Base-by-base conservation (phyloP, 2,888 invertebrate species). In the Acanthosepion pharaonis region DNA sequence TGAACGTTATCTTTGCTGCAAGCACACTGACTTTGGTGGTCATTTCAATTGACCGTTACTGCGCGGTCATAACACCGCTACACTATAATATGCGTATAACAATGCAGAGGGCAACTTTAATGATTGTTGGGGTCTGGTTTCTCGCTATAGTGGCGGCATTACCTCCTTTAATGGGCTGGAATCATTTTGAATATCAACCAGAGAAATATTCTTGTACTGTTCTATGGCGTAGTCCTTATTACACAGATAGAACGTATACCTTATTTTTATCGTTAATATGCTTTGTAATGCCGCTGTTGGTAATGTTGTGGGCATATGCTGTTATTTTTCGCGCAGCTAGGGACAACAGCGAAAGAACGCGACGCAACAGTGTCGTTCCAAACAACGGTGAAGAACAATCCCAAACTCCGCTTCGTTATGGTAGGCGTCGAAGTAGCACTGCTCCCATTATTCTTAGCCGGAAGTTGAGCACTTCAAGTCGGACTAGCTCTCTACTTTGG, bases 381-480 rank as follows among this genome's bases (percentile, higher is more conserved):
- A 94, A 49, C 9, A 55, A 51, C 51, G 95, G 95, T 11, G 96
- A 96, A 15, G 95, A 95, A 18, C 93, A 78, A 94, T 93, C 94
- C 11, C 96, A 96, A 91, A 95, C 96, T 15, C 96, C 96, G 51
- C 95, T 96, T 23, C 95, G 96, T 42, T 95, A 95, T 91, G 95
- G 95, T 20, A 94, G 96, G 4, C 95, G 97, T 23, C 95, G 96
- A 55, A 96, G 96, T 94, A 96, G 96, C 92, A 95, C 96, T n/a
- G 96, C 96, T n/a, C 96, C 96, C 23, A 96, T 96, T 64, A 95
- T 97, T 25, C 95, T 96, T 0, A 96, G 98, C 95, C 98, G 98
- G 97, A 98, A 98, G 94, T 98, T 99, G 95, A 98, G 99, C 95
- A 98, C 99, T 97, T 98, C 98, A 59, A 98, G 98, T 93, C 98